Evolutionary conservation across 2,113 vertebrate genomes (phyloP), one percentile per base, ranked within the genome.

Genomic region (Rhineura floridana): DNA sequence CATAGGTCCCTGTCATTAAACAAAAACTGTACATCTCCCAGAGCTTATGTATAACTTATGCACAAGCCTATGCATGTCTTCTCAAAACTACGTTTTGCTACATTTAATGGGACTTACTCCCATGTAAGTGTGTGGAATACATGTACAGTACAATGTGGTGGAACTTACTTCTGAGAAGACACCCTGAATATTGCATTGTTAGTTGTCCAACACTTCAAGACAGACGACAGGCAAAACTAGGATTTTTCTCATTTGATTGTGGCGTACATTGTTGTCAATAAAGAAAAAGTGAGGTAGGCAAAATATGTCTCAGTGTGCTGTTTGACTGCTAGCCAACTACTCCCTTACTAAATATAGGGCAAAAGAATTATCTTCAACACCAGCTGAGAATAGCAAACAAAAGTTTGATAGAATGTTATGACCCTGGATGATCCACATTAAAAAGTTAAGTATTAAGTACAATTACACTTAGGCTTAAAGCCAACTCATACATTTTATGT

Each of bases 311-410:
- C 28, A 36, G 86, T 88, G 48, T 75, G 17, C 59, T 85, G 42
- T 81, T 90, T 91, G 84, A 94, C 63, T 55, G 93, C 78, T 92
- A 93, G 46, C 55, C 87, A 90, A 85, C 48, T 73, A 75, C 73
- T 90, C 88, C n/a, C 80, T 81, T 86, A 73, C 81, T 94, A 91
- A 91, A 95, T 91, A 93, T 28, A 92, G 91, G 92, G 76, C 80
- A 23, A 88, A 87, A 91, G 39, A 92, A 69, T 90, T 73, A 87
- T 91, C 77, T 91, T 89, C 90, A 81, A 86, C 10, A 67, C 5
- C 86, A 88, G 87, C 75, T 92, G 91, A 93, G 92, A 93, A 91
- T 73, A 91, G 65, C 87, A 81, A 70, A 88, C 80, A 77, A 30
- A 83, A 89, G 48, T 86, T 91, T 83, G 75, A 90, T 89, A 81